Percentiles rank a stretch among this genome's conserved stretches.
Conservation (phyloP, 2,797 vertebrate genomes). For the Tenualosa thibaudeaui region DNA sequence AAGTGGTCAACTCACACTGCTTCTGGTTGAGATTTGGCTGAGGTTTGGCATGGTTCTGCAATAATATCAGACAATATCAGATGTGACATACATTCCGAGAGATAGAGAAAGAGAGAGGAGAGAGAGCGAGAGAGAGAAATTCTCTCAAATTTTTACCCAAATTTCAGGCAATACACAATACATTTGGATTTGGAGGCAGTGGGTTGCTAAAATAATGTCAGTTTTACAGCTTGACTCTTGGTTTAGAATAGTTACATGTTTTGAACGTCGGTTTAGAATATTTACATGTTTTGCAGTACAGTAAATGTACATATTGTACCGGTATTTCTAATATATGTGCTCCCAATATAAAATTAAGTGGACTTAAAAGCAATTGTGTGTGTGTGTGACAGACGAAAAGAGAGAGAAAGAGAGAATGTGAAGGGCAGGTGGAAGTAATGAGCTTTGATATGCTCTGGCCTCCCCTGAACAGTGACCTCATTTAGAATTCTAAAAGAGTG, state of each 20-base stretch:
- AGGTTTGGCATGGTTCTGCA: not conserved
- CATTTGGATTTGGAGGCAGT: not conserved
- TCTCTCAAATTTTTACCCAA: no score
- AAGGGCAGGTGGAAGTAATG: conserved; percentile 75
- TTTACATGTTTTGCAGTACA: no score
- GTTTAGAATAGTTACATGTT: no score
- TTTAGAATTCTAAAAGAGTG: conserved; percentile 82
- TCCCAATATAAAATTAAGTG: no score
- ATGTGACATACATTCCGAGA: not conserved
- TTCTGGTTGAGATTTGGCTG: no score
- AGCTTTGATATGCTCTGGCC: conserved; percentile 77
- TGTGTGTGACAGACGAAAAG: conserved; percentile 34
- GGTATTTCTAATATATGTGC: not conserved
- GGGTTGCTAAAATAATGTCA: not conserved
- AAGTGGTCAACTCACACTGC: not conserved
- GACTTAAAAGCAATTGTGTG: not conserved
- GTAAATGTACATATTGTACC: not conserved
- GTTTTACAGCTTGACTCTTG: not conserved
- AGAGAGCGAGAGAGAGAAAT: conserved; percentile 33
- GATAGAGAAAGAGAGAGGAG: conserved; percentile 56
- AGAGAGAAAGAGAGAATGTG: conserved; percentile 61
- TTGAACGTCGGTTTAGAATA: no score
- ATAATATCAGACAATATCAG: no score
- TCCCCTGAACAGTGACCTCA: conserved; percentile 83
- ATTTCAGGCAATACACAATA: not conserved